Evolutionary conservation across 2,888 invertebrate species (phyloP), one percentile per base, ranked within the genome.

Genomic region (Callyntrura guangdongensis): DNA sequence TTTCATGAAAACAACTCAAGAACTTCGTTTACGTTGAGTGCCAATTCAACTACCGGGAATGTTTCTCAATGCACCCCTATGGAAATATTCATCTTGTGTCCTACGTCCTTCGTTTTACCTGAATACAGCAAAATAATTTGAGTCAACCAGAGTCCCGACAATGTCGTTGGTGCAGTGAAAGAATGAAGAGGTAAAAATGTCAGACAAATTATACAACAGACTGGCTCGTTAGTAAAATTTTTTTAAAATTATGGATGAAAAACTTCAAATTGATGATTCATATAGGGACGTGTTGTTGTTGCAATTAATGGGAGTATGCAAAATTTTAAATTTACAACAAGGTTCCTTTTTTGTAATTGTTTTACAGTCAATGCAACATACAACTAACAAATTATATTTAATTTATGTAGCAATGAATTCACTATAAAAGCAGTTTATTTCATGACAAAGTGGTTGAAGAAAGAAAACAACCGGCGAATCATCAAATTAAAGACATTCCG

Each of bases 171-270:
- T 17, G 95, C 96, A 47, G 95, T 96, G 77, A 96, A 96, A 93
- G 96, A 96, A 27, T 96, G 96, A 94, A 95, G 95, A 91, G 96
- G 96, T 47, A 95, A 95, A 77, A 95, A 96, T 20, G 96, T 96
- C 93, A 96, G 96, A 94, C 95, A 95, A 91, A 96, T 96, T 86
- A 96, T 96, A 95, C 95, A 96, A 81, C 84, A 85, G 47, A 92
- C 86, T 11, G 92, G 91, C 0, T 88, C 90, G 8, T 90, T 90
- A 8, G 77, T 93, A 17, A 91, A n/a, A n/a, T n/a, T n/a, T n/a
- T n/a, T n/a, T n/a, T n/a, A n/a, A 92, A 67, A 84, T 93, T 22
- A 72, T 89, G 88, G 92, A 91, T 22, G 89, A 86, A 27, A 87
- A 77, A 6, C 22, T 92, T n/a, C 22, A 45, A 1, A 84, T 92